Conservation (phyloP, 2,888 invertebrate species). For the Ochropacha duplaris region DNA sequence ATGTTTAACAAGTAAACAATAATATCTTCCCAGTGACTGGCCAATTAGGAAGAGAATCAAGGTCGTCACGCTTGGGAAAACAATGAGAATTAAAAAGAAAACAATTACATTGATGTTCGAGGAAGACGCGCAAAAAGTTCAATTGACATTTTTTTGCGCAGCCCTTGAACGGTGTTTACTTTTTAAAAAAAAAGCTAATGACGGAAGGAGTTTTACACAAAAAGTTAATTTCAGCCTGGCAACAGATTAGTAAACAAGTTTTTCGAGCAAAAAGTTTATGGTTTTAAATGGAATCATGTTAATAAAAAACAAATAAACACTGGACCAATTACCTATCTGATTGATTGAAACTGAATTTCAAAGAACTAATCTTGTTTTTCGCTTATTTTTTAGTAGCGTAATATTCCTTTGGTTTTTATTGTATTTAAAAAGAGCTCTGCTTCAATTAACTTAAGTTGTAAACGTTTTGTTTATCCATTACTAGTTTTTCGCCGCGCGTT, state of each 20-base stretch:
- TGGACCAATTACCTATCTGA: neutral
- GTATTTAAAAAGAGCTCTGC: neutral
- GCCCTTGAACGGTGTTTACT: slow-evolving; percentile 6
- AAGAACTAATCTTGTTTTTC: neutral
- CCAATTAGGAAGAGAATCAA: slow-evolving; percentile 37
- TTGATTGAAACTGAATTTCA: neutral
- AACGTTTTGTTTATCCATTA: too few species aligned
- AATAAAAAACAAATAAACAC: neutral
- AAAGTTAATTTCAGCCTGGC: slow-evolving; percentile 10
- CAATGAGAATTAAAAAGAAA: slow-evolving; percentile 36
- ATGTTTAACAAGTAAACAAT: neutral
- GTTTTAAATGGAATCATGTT: neutral
- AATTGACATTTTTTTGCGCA: slow-evolving; percentile 25
- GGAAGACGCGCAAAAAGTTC: slow-evolving; percentile 39
- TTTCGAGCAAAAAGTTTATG: neutral
- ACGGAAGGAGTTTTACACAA: slow-evolving; percentile 7
- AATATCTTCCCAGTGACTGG: neutral
- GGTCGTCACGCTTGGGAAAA: slow-evolving; percentile 40
- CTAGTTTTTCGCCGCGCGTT: too few species aligned
- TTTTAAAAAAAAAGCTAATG: slow-evolving; percentile 15
- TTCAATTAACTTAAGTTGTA: too few species aligned
- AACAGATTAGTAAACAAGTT: slow-evolving; percentile 7
- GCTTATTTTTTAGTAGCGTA: neutral
- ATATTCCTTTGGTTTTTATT: neutral
- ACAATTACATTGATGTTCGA: slow-evolving; percentile 32